Evolutionary conservation across 53 echinoderm and acorn worm genomes (phyloP).

Genomic region (Echinometra lucunter): DNA sequence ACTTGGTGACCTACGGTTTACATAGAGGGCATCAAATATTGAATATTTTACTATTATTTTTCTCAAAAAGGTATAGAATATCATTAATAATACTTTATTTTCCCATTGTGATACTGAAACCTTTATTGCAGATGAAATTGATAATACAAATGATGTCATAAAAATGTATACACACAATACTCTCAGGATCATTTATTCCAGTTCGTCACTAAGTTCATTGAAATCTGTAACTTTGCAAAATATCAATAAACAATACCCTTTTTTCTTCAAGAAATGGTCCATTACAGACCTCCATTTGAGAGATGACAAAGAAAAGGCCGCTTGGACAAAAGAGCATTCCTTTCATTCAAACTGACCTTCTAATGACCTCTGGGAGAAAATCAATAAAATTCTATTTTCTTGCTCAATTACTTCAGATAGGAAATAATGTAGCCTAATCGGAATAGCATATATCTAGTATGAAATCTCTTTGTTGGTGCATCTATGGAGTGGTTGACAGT

Average conservation of each 20-base stretch:
- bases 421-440: neutral
- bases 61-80: neutral
- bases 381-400: neutral
- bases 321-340: neutral
- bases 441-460: neutral
- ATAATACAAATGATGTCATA: neutral
- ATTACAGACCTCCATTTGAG: neutral
- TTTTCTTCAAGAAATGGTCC: neutral
- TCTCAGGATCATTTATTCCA: neutral
- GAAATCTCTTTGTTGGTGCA: neutral
- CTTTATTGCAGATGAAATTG: neutral
- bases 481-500: neutral
- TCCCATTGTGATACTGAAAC: neutral
- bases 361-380: neutral
- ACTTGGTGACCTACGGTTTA: neutral
- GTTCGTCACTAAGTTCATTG: neutral
- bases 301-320: neutral
- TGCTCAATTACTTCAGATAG: neutral
- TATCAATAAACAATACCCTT: neutral
- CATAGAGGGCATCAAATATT: neutral
- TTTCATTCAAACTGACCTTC: slow-evolving; percentile 16
- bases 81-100: neutral
- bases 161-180: neutral
- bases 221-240: neutral
- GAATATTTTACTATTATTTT: neutral